These are phyloP conservation scores for Stomorhina lunata DNA, from an alignment of 2,888 invertebrate genomes.

Conservation along the genomic window DNA sequence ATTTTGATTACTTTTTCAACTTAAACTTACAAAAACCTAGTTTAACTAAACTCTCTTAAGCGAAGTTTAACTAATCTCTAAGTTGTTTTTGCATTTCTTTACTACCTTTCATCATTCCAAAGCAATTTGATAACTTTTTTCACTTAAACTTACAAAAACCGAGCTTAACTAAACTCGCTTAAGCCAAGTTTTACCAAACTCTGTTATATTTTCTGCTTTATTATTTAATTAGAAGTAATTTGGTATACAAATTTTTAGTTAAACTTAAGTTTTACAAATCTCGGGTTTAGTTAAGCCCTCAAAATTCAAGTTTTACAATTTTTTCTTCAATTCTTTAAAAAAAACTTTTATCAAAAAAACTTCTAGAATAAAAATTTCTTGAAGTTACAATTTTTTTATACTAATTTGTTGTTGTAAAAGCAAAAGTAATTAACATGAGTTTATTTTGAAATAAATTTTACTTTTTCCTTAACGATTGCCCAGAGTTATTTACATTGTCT, in stretches of 20 bases:
- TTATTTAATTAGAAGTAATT: not conserved
- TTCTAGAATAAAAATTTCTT: too few species aligned
- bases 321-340: too few species aligned
- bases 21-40: not conserved
- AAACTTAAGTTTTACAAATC: too few species aligned
- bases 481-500: not conserved
- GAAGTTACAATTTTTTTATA: too few species aligned
- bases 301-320: too few species aligned
- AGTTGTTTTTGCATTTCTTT: too few species aligned
- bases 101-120: not conserved
- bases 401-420: not conserved
- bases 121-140: not conserved
- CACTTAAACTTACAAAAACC: not conserved
- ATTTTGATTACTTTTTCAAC: too few species aligned
- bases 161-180: not conserved
- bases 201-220: not conserved
- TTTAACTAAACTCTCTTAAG: not conserved
- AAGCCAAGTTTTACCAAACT: not conserved
- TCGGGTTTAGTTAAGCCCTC: too few species aligned
- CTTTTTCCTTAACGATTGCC: not conserved
- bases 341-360: too few species aligned
- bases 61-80: not conserved
- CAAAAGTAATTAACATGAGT: slow-evolving; percentile 22
- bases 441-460: not conserved
- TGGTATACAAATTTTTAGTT: too few species aligned